Evolutionary conservation across 2,888 invertebrate species (phyloP).

Genomic region (Gastracanthus pulcherrimus): DNA sequence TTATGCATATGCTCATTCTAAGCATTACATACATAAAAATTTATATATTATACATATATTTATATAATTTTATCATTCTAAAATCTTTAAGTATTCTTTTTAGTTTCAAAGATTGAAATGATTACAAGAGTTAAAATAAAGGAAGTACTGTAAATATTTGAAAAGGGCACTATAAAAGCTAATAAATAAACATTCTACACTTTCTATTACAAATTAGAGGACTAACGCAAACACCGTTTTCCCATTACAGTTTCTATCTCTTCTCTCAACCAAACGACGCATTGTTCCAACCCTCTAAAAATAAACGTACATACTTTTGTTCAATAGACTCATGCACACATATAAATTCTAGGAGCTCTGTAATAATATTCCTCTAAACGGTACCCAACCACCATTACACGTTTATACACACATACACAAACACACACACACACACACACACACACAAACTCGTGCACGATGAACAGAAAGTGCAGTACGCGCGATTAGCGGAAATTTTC

Average conservation of each 20-base stretch:
- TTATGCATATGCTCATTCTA: no score
- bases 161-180: no score
- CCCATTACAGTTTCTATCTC: background rate
- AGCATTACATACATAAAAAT: no score
- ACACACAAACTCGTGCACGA: background rate
- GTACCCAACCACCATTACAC: no score
- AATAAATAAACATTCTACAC: background rate
- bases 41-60: no score
- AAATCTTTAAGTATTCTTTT: no score
- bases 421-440: no score
- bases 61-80: no score
- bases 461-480: constrained; percentile 38
- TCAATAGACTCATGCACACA: background rate
- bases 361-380: background rate
- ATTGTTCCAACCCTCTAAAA: constrained; percentile 14
- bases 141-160: no score
- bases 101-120: no score
- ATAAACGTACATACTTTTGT: background rate
- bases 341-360: background rate
- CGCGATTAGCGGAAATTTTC: constrained; percentile 48
- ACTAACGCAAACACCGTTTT: background rate
- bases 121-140: no score
- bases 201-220: background rate
- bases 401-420: no score
- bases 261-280: constrained; percentile 1